Base-by-base conservation (phyloP, 2,113 vertebrate genomes). In the Dasypus novemcinctus region DNA sequence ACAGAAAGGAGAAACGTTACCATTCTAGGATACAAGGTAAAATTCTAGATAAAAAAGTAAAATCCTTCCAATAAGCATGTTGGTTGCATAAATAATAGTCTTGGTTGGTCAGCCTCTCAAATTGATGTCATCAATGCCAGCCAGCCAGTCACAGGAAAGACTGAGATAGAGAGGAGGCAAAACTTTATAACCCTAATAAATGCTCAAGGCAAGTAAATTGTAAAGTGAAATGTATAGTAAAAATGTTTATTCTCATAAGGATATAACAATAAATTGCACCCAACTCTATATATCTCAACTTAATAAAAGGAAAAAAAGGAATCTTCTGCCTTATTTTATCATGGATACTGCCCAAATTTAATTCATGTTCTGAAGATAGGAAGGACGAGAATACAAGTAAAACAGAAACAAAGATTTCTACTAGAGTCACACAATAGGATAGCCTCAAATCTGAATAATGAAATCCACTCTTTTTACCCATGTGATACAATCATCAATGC, bases 61-160 rank as follows among this genome's bases (percentile, higher is more conserved):
- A 72, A 64, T 43, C 25, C 9, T 83, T 92, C 71, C 72, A 52
- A 49, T 78, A 80, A 78, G 57, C 33, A 86, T 18, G 33, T 43
- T 33, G 57, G 29, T 41, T 76, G 14, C 68, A 54, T 86, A 94
- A 88, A 59, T 59, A 83, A 94, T 43, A 17, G 57, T 31, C 75
- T 52, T 66, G 23, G 36, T 31, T 79, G 64, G 52, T 71, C 69
- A 71, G 31, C 59, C 59, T 79, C 38, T 75, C 46, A 71, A n/a
- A 66, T 13, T 41, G 12, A 78, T 33, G 0, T 14, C 38, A 14
- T 83, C 52, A 38, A 15, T 46, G 12, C 33, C 9, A 57, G 82
- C 83, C 86, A 91, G 69, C 59, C 14, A 89, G 64, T 36, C 79
- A 90, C 82, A 75, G n/a, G 13, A n/a, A 94, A 75, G 76, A 61